Base-by-base conservation (phyloP, 1,140 invertebrate species). In the Lasaia peninsularis region DNA sequence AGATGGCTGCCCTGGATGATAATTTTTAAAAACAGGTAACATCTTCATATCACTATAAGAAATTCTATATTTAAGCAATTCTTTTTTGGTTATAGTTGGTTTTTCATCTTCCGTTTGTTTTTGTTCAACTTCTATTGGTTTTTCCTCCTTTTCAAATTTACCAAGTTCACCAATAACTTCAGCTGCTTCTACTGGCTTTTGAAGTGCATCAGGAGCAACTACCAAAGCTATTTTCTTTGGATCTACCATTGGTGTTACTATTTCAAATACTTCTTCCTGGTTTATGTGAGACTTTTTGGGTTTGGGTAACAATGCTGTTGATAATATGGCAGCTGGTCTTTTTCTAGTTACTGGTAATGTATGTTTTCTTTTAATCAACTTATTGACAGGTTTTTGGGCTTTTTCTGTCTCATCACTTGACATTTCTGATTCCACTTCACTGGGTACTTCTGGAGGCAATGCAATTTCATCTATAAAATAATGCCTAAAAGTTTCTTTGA, bases 11-110 rank as follows among this genome's bases (percentile, higher is more conserved):
- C 97, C 97, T 21, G 92, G 79, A 66, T 94, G 91, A 87, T 98
- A 98, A 74, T 96, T 97, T 81, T 95, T 96, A 68, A 96, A 98
- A 12, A 97, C 93, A 40, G 95, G 92, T 52, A 96, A 82, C 8
- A 94, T 80, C 73, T 93, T 92, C 81, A 96, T 93, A 86, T 98
- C 95, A 89, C 92, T 91, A 11, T 80, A 73, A n/a, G 93, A 92
- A 56, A 97, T 89, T 78, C 92, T 92, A 69, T 95, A 95, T 55
- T 88, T 82, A 56, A 90, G 85, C 28, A 97, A 82, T 81, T 95
- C 91, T 78, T 93, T 91, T 35, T 88, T 90, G 18, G 91, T 92
- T 56, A 96, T 94, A 58, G 91, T 91, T 33, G 91, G 89, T 60
- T 78, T 75, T 14, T 90, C 77, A 16, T 73, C 57, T 40, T 82